phyloP scores from a whole-genome alignment of 2,797 vertebrate genomes.

The Thaleichthys pacificus region DNA sequence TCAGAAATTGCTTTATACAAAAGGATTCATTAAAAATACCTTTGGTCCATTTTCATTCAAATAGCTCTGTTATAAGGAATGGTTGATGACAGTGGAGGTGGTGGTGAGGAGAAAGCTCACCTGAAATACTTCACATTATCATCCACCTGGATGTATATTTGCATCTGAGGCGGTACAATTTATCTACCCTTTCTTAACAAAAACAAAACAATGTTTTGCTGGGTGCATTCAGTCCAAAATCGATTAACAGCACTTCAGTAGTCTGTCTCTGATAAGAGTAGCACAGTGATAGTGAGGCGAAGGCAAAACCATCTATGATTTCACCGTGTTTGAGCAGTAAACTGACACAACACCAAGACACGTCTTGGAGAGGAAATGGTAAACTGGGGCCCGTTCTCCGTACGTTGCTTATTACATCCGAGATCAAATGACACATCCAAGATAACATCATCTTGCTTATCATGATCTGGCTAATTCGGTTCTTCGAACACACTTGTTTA shows the following conservation, averaged over 20 bases:
- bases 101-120: slow-evolving; percentile 39
- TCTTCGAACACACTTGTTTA: no score
- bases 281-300: neutral
- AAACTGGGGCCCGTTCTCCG: no score
- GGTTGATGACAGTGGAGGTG: slow-evolving; percentile 45
- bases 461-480: no score
- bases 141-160: slow-evolving; percentile 58
- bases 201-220: slow-evolving; percentile 19
- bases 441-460: no score
- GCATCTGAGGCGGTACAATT: slow-evolving; percentile 52
- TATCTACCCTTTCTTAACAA: slow-evolving; percentile 13
- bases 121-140: slow-evolving; percentile 54
- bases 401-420: no score
- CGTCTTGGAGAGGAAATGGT: no score
- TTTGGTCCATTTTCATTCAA: slow-evolving; percentile 55
- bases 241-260: slow-evolving; percentile 25
- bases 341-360: no score
- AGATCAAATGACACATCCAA: no score
- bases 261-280: neutral
- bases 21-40: slow-evolving; percentile 59
- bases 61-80: slow-evolving; percentile 50
- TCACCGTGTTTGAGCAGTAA: no score
- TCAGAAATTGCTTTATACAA: slow-evolving; percentile 64
- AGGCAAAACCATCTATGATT: neutral
- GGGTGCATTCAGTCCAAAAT: slow-evolving; percentile 1